Percentiles rank a stretch among this genome's conserved stretches.
These are phyloP conservation scores for Halcyon malimbica DNA, from an alignment of 2,113 vertebrate species.

Conservation along the genomic window DNA sequence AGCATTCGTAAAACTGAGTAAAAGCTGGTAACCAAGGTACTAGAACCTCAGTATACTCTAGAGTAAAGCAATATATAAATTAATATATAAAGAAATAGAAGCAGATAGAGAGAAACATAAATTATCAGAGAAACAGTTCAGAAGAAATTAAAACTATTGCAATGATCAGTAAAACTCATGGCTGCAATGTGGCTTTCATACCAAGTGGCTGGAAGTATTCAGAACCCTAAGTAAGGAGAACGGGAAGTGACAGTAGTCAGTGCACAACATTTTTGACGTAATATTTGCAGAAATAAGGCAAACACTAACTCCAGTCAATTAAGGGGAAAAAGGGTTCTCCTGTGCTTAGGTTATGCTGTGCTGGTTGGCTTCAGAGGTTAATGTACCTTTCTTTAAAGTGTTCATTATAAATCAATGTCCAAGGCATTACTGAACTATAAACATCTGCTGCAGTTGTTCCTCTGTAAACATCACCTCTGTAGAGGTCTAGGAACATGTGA, in stretches of 20 bases:
- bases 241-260: background rate
- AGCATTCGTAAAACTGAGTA: background rate
- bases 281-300: background rate
- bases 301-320: background rate
- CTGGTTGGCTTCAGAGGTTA: background rate
- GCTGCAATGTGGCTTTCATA: background rate
- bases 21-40: background rate
- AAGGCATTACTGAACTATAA: background rate
- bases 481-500: constrained; percentile 22
- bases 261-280: background rate
- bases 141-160: background rate
- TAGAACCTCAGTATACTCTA: background rate
- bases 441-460: constrained; percentile 3
- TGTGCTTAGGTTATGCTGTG: background rate
- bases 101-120: background rate
- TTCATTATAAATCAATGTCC: background rate
- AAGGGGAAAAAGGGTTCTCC: background rate
- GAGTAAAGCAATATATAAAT: background rate
- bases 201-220: background rate
- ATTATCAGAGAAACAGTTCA: background rate
- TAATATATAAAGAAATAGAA: background rate
- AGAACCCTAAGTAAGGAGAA: background rate
- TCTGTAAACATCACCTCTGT: constrained; percentile 1
- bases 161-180: background rate
- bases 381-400: background rate